These are phyloP conservation scores for Chlorospingus semifuscus DNA, from an alignment of 2,797 vertebrate species.

Conservation along the genomic window DNA sequence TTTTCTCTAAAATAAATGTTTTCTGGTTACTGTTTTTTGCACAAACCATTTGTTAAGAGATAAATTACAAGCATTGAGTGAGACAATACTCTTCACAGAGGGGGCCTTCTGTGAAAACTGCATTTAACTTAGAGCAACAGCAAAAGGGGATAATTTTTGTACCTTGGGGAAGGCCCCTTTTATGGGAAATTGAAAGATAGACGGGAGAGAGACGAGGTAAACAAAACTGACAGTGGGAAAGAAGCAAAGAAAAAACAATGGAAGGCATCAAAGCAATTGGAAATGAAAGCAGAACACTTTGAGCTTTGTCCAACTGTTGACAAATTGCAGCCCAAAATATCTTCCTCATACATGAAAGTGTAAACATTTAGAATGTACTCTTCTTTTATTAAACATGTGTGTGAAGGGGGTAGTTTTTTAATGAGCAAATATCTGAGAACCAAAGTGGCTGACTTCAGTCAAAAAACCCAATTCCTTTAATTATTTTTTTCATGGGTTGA, in stretches of 20 bases:
- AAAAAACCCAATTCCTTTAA: neutral
- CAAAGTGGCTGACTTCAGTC: neutral
- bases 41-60: fast-evolving
- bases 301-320: neutral
- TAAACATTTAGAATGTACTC: neutral
- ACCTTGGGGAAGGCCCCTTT: neutral
- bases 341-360: neutral
- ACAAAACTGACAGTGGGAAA: neutral
- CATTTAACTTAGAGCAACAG: neutral
- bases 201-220: fast-evolving
- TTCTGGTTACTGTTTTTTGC: neutral
- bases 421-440: neutral
- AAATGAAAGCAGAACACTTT: neutral
- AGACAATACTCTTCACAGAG: neutral
- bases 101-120: neutral
- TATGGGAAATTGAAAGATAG: neutral
- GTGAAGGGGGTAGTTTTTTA: neutral
- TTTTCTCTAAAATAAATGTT: neutral
- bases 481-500: neutral
- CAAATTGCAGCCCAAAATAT: neutral
- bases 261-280: neutral
- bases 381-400: neutral
- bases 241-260: neutral
- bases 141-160: neutral
- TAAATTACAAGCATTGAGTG: neutral